Conservation (phyloP, 2,113 vertebrate genomes). For the Asarcornis scutulata region DNA sequence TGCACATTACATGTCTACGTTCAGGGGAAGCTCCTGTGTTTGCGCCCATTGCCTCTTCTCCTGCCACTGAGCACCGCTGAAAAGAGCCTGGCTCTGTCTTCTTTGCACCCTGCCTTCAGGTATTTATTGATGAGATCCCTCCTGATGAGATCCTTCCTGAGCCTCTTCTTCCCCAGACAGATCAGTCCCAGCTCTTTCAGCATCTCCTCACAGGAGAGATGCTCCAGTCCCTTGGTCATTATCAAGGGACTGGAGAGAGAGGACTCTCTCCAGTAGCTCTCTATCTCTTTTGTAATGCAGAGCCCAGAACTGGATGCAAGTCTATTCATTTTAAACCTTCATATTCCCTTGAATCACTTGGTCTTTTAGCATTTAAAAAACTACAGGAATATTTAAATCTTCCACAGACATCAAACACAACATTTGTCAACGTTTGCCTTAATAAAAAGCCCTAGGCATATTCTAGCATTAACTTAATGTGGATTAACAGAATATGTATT, state of each 20-base stretch:
- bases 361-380: neutral
- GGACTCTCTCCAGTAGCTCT: neutral
- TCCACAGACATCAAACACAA: neutral
- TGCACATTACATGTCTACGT: neutral
- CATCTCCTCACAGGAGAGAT: neutral
- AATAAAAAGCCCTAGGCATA: neutral
- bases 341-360: neutral
- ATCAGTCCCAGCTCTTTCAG: neutral
- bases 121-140: neutral
- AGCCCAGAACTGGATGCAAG: neutral
- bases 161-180: neutral
- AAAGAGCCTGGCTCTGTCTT: neutral
- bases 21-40: neutral
- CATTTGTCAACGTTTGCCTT: neutral
- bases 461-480: neutral
- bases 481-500: neutral
- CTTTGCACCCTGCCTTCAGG: neutral
- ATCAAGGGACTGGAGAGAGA: too few species aligned
- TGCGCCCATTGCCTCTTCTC: neutral
- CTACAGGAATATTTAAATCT: neutral
- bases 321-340: neutral
- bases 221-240: neutral
- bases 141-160: neutral
- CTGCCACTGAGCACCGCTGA: neutral
- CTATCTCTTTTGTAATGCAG: fast-evolving